Evolutionary conservation across 2,797 vertebrate species (phyloP).

Genomic region (Muraenolepis orangiensis): DNA sequence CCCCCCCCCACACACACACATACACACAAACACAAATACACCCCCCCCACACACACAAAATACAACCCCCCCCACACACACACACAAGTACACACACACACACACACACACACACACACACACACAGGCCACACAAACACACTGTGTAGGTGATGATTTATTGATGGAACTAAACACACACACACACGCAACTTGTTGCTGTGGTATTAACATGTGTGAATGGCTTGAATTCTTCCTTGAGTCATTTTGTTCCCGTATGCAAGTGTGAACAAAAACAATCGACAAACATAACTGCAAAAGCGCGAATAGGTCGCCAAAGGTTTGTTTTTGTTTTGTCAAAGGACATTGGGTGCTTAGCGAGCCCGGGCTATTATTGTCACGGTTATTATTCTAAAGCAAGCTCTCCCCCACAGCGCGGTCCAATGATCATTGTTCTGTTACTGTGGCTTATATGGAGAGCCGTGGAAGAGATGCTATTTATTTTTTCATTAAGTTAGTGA

Average conservation of each 20-base stretch:
- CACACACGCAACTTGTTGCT: background rate
- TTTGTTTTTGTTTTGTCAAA: background rate
- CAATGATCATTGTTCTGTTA: background rate
- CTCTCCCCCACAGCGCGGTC: background rate
- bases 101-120: background rate
- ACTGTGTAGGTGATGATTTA: background rate
- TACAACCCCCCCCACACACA: too few species aligned
- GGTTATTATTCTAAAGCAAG: background rate
- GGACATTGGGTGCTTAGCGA: background rate
- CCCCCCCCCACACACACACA: conserved; percentile 1
- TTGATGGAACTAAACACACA: background rate
- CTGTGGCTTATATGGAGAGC: background rate
- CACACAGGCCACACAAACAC: background rate
- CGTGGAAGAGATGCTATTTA: background rate
- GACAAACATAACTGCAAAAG: background rate
- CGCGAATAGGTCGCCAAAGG: background rate
- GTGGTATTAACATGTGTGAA: background rate
- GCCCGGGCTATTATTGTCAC: background rate
- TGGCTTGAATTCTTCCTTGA: background rate
- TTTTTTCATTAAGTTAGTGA: background rate
- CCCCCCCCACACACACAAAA: too few species aligned
- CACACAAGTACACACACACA: background rate
- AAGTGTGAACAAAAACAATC: background rate
- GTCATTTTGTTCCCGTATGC: background rate
- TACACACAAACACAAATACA: background rate